phyloP scores from a whole-genome alignment of 1,140 invertebrate species.

The Drosophila simulans region DNA sequence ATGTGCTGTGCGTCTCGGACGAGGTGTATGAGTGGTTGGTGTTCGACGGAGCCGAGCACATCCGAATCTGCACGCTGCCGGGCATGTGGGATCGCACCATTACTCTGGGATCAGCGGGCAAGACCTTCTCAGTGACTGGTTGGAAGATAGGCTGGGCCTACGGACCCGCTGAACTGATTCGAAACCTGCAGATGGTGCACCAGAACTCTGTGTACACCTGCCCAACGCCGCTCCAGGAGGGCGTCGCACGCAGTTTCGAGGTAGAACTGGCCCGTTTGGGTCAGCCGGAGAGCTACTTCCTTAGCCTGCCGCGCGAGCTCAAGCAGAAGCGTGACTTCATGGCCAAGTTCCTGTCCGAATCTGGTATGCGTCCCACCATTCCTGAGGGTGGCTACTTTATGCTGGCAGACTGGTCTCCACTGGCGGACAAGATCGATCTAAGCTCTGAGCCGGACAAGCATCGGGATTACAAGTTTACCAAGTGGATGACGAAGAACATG shows the following conservation, averaged over 20 bases:
- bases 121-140: slow-evolving; percentile 98
- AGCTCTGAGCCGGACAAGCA: slow-evolving; percentile 88
- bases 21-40: slow-evolving; percentile 99
- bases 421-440: slow-evolving; percentile 88
- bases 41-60: slow-evolving; percentile 93
- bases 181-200: slow-evolving; percentile 94
- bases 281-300: slow-evolving; percentile 94
- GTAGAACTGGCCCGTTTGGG: slow-evolving; percentile 90
- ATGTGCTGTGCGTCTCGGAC: slow-evolving; percentile 96
- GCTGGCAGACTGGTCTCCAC: slow-evolving; percentile 94
- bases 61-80: slow-evolving; percentile 96
- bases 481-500: slow-evolving; percentile 97
- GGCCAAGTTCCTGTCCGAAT: slow-evolving; percentile 90
- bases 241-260: slow-evolving; percentile 95
- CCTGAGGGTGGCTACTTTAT: slow-evolving; percentile 99
- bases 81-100: slow-evolving; percentile 99
- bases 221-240: slow-evolving; percentile 95
- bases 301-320: slow-evolving; percentile 91
- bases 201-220: slow-evolving; percentile 98
- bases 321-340: slow-evolving; percentile 94
- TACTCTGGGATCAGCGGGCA: slow-evolving; percentile 98
- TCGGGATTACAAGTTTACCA: slow-evolving; percentile 96
- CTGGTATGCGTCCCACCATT: slow-evolving; percentile 95
- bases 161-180: slow-evolving; percentile 92
- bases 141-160: slow-evolving; percentile 99